Conservation (phyloP, 2,888 invertebrate genomes). For the Calliphora vomitoria region DNA sequence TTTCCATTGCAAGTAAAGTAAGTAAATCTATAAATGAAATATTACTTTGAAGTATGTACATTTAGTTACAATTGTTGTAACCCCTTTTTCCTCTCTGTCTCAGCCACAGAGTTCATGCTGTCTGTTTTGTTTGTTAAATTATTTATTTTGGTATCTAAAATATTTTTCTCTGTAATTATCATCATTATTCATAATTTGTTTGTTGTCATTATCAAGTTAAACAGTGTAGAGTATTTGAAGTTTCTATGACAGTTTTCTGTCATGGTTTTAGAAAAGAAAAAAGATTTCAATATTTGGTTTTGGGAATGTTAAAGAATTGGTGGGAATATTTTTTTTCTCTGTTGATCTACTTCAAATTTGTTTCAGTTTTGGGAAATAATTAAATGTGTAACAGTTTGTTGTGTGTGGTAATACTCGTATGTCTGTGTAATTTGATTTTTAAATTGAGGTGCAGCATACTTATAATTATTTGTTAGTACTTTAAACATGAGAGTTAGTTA, state of each 20-base stretch:
- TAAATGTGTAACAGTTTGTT: slow-evolving; percentile 7
- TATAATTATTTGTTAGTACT: neutral
- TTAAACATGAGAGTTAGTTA: neutral
- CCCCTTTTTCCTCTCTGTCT: slow-evolving; percentile 35
- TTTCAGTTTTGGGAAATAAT: neutral
- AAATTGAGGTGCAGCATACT: slow-evolving; percentile 18
- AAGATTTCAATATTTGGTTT: slow-evolving; percentile 4
- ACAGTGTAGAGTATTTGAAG: slow-evolving; percentile 62
- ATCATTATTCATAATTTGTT: slow-evolving; percentile 73
- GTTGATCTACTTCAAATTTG: neutral
- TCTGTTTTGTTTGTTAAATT: slow-evolving; percentile 21
- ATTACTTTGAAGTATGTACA: slow-evolving; percentile 31
- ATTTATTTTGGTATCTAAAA: slow-evolving; percentile 27
- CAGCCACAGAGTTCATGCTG: slow-evolving; percentile 5
- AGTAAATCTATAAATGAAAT: slow-evolving; percentile 13
- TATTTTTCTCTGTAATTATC: slow-evolving; percentile 64
- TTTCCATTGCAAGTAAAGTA: slow-evolving; percentile 28
- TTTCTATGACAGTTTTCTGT: slow-evolving; percentile 54
- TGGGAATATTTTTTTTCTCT: slow-evolving; percentile 43
- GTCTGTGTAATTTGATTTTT: neutral
- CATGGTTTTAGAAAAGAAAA: neutral
- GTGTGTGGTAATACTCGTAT: neutral
- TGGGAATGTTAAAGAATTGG: neutral
- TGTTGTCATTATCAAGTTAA: slow-evolving; percentile 65
- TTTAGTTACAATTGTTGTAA: slow-evolving; percentile 8